Base-by-base conservation (phyloP, 2,113 vertebrate genomes). In the Macaca nemestrina region DNA sequence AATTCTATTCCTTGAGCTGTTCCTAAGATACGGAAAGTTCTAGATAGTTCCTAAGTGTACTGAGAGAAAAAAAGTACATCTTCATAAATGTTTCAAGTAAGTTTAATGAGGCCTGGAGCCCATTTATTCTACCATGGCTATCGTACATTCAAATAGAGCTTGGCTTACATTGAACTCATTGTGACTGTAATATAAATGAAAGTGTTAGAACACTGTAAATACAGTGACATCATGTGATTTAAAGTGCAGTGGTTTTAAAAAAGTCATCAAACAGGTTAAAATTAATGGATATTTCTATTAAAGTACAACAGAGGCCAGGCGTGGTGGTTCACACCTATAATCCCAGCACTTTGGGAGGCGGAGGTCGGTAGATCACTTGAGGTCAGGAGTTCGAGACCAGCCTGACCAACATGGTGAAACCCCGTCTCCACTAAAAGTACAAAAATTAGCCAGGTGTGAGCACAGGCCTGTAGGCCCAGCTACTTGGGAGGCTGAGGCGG, bases 121-220 rank as follows among this genome's bases (percentile, higher is more conserved):
- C 83, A 67, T 70, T 91, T 96, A 50, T 67, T 70, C 38, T 43
- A 50, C 13, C 52, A 32, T 48, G 84, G 57, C 14, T 45, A 78
- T 45, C 43, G 5, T 90, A 72, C 4, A 73, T 73, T 88, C 79
- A 80, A 93, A 85, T 43, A 94, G 72, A 67, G 23, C 22, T 52
- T 95, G 93, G 82, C 82, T 96, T 94, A 55, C 50, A n/a, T 13
- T 75, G 57, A 82, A 93, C 38, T 96, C 45, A 84, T 48, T 86
- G 64, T 94, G 85, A 79, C 57, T 57, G 16, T 55, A 88, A 89
- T 45, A 64, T 32, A 89, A 86, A 94, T 32, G n/a, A 57, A 95
- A 95, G 38, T 95, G 85, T 92, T 57, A 89, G 22, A 84, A 57
- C 45, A 85, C 45, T 86, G 95, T 87, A 95, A 87, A 94, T 80